These are phyloP conservation scores for Botrylloides violaceus DNA, from an alignment of 23 tunicate genomes.

Conservation along the genomic window DNA sequence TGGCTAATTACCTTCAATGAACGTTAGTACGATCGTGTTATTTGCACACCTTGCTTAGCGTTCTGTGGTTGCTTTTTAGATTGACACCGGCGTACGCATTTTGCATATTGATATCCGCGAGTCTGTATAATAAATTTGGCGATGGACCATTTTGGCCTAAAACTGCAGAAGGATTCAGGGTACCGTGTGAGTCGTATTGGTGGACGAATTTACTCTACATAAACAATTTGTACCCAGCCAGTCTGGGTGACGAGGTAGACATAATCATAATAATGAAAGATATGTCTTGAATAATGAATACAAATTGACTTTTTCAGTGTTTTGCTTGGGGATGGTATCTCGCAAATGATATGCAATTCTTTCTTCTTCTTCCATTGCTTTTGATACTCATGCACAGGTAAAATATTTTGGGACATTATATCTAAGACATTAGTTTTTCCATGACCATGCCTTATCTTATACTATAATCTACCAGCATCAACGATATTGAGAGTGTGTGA, in stretches of 20 bases:
- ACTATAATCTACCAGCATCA: no score
- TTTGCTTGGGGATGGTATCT: slow-evolving; percentile 90
- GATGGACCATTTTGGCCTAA: slow-evolving; percentile 58
- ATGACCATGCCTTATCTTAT: no score
- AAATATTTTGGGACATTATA: not conserved
- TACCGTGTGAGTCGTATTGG: slow-evolving; percentile 60
- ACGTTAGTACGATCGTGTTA: not conserved
- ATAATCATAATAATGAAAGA: not conserved
- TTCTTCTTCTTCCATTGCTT: slow-evolving; percentile 58
- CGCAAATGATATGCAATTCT: slow-evolving; percentile 96
- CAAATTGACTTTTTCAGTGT: slow-evolving; percentile 78
- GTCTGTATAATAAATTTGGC: slow-evolving; percentile 46
- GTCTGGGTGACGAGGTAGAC: slow-evolving; percentile 17
- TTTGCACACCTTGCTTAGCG: not conserved
- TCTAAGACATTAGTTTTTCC: no score
- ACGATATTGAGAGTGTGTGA: no score
- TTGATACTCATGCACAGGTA: slow-evolving; percentile 67
- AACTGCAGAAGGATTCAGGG: not conserved
- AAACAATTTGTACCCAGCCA: slow-evolving; percentile 65
- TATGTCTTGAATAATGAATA: no score
- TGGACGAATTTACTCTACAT: slow-evolving; percentile 84
- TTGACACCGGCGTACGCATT: slow-evolving; percentile 90
- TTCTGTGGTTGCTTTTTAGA: slow-evolving; percentile 29
- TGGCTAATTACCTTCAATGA: not conserved
- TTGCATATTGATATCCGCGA: slow-evolving; percentile 40